phyloP scores from a whole-genome alignment of 2,888 invertebrate genomes.

The Drosophila kanekoi region DNA sequence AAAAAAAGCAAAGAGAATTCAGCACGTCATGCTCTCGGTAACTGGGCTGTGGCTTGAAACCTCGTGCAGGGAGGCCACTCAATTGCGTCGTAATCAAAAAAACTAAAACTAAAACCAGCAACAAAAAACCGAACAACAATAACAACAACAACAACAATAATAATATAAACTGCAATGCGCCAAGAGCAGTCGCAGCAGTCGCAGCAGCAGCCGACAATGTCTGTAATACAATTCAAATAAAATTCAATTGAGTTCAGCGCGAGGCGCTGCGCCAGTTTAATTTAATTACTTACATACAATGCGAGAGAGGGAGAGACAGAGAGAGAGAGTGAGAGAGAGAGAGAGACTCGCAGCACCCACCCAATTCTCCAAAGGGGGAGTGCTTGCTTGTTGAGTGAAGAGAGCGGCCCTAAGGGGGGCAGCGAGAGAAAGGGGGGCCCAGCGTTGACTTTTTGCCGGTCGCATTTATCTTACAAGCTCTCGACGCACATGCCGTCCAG shows the following conservation, averaged over 20 bases:
- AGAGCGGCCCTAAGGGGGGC: neutral
- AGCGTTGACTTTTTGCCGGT: slow-evolving; percentile 49
- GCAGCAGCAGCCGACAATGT: slow-evolving; percentile 38
- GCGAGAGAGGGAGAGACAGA: slow-evolving; percentile 6
- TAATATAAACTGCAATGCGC: slow-evolving; percentile 49
- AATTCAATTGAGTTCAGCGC: slow-evolving; percentile 77
- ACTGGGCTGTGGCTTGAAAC: slow-evolving; percentile 8
- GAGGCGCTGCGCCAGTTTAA: slow-evolving; percentile 70
- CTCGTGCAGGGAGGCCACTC: slow-evolving; percentile 28
- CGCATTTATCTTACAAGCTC: slow-evolving; percentile 55
- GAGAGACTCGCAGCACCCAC: neutral
- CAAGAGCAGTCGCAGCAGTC: slow-evolving; percentile 35
- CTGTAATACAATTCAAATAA: slow-evolving; percentile 78
- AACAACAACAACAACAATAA: slow-evolving; percentile 28
- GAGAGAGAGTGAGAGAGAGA: neutral
- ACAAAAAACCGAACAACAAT: slow-evolving; percentile 13
- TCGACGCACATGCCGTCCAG: slow-evolving; percentile 49
- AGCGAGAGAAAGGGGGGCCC: neutral
- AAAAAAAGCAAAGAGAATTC: slow-evolving; percentile 31
- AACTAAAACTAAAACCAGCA: slow-evolving; percentile 35
- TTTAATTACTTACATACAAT: slow-evolving; percentile 72
- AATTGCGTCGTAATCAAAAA: slow-evolving; percentile 73
- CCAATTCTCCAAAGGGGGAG: neutral
- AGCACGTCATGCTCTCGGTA: slow-evolving; percentile 46
- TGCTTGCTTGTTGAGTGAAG: neutral